Base-by-base conservation (phyloP, 2,113 vertebrate species). In the Anoplopoma fimbria region DNA sequence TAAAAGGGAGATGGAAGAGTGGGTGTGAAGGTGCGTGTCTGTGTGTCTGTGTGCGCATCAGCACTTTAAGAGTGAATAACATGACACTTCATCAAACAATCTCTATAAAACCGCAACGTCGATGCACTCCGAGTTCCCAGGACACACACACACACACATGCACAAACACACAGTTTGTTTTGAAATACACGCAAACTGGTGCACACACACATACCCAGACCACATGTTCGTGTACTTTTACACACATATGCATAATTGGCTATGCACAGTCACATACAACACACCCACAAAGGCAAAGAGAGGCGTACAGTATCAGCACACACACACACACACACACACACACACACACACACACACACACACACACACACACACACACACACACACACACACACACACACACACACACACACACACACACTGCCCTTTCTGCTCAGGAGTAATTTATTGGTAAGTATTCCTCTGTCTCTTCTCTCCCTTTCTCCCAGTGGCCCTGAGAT, bases 401-500 rank as follows among this genome's bases (percentile, higher is more conserved):
- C 53, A 77, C 33, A 74, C 38, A 38, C 40, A 62, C 71, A 67
- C 82, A 83, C 49, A 84, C 76, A 53, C 89, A 85, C 78, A 33
- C 65, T 82, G 86, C 79, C 86, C 88, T 93, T 91, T 93, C 89
- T 87, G 61, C 81, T 91, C 88, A 82, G 83, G 90, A 90, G 93
- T 93, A 92, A 93, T 93, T 93, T 94, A 94, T 93, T 91, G 87
- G 88, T 91, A 92, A 93, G 90, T 91, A 92, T 93, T 91, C 88
- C 88, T 89, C 90, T 79, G 88, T 91, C 91, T 93, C 84, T 83
- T 89, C 89, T 85, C 82, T 83, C 75, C 83, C 86, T 85, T 90
- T 92, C 90, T 92, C 91, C 92, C 93, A 83, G 68, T 77, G 88
- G 92, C 93, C 92, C 91, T 81, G 82, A 93, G 89, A 91, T 93